Percentiles rank a stretch among this genome's conserved stretches.
phyloP scores from a whole-genome alignment of 2,888 invertebrate species.

The Homarus gammarus region DNA sequence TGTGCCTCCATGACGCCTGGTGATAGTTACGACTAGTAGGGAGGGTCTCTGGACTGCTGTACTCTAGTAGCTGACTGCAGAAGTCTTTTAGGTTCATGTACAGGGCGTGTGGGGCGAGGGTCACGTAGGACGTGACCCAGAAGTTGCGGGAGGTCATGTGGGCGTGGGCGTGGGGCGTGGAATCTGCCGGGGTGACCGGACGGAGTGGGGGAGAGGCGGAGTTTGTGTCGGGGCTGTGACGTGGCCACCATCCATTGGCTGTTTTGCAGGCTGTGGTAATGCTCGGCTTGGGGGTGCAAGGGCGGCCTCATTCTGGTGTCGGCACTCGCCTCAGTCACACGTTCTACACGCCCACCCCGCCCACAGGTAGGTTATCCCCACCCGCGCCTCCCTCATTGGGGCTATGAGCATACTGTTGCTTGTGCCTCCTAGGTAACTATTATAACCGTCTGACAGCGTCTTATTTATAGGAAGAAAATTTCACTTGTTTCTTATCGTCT shows the following conservation, averaged over 20 bases:
- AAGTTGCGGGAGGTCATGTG: conserved; percentile 19
- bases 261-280: conserved; percentile 28
- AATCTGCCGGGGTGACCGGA: conserved; percentile 32
- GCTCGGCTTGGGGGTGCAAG: conserved; percentile 39
- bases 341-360: conserved; percentile 11
- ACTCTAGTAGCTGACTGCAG: too few relatives aligned
- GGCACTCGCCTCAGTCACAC: conserved; percentile 45
- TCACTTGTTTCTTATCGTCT: too few relatives aligned
- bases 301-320: conserved; percentile 46
- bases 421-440: too few relatives aligned
- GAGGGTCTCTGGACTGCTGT: too few relatives aligned
- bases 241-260: conserved; percentile 46
- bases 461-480: too few relatives aligned
- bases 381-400: background rate
- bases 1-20: too few relatives aligned
- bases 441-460: too few relatives aligned
- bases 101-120: background rate
- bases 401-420: background rate
- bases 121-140: conserved; percentile 19
- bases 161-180: conserved; percentile 27
- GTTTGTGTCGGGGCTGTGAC: conserved; percentile 45
- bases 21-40: too few relatives aligned
- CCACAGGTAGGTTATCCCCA: conserved; percentile 39
- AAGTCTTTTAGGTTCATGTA: too few relatives aligned
- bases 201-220: conserved; percentile 26